A percentile compares a stretch with the other conserved stretches of the same genome.
These are phyloP conservation scores for Ctenopoma multispine DNA, from an alignment of 2,797 vertebrate genomes.

Conservation along the genomic window DNA sequence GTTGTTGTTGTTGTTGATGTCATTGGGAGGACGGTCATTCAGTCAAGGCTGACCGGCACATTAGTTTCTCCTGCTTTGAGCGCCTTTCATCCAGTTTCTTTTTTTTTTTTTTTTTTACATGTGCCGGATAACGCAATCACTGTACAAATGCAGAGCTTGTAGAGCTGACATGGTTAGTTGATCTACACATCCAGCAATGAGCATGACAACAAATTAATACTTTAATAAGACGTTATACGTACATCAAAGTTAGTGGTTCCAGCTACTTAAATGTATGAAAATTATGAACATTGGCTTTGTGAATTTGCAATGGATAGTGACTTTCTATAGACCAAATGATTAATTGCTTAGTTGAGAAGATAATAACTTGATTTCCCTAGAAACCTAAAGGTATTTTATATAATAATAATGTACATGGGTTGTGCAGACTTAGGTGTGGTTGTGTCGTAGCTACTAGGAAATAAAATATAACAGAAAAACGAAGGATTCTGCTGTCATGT, in stretches of 20 bases:
- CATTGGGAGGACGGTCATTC: conserved; percentile 19
- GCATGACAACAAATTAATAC: neutral
- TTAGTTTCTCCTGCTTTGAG: conserved; percentile 30
- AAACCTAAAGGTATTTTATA: neutral
- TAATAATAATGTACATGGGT: neutral
- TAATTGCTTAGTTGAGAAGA: too few species aligned
- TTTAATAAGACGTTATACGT: neutral
- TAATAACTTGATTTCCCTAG: neutral
- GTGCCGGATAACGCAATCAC: neutral
- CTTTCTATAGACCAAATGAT: neutral
- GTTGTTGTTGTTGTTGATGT: conserved; percentile 33
- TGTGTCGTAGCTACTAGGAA: neutral
- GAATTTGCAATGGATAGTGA: neutral
- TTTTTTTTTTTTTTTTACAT: neutral
- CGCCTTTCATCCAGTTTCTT: conserved; percentile 15
- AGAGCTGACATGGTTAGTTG: neutral
- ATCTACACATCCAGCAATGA: neutral
- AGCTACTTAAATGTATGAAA: neutral
- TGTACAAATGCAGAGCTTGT: neutral
- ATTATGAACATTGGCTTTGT: too few species aligned
- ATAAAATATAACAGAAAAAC: neutral
- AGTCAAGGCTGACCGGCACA: conserved; percentile 22
- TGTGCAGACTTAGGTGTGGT: neutral
- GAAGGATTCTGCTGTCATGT: neutral
- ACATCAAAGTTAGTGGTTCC: neutral